Percentiles rank a stretch among this genome's conserved stretches.
These are phyloP conservation scores for Lophura nycthemera DNA, from an alignment of 2,113 vertebrate genomes.

Conservation along the genomic window DNA sequence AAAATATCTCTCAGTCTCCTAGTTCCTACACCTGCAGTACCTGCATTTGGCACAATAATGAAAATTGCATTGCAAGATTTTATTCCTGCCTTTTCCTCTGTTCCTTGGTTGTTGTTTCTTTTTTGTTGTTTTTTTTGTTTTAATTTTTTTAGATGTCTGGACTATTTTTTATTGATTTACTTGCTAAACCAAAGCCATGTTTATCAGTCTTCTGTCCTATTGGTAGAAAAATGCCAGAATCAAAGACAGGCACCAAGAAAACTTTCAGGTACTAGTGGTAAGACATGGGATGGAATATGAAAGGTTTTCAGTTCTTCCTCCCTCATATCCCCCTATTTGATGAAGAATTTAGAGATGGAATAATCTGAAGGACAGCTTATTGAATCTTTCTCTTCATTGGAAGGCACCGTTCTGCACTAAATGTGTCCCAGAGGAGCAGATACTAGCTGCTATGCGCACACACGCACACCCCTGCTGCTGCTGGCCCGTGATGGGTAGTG, in stretches of 20 bases:
- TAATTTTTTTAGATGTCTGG: constrained; percentile 11
- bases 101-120: neutral
- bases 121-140: neutral
- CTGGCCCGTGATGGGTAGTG: neutral
- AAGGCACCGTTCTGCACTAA: neutral
- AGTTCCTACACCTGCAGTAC: constrained; percentile 35
- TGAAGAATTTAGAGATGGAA: neutral
- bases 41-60: constrained; percentile 37
- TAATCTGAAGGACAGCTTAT: neutral
- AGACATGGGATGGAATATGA: constrained; percentile 1
- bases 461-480: neutral
- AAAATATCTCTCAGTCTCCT: constrained; percentile 46
- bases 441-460: neutral
- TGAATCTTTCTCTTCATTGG: neutral
- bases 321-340: neutral
- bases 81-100: constrained; percentile 13
- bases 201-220: constrained; percentile 36
- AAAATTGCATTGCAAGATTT: constrained; percentile 38
- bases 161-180: constrained; percentile 34
- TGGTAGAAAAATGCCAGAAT: constrained; percentile 21
- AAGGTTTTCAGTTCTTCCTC: constrained; percentile 31
- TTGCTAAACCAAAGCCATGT: constrained; percentile 25
- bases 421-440: neutral
- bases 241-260: neutral
- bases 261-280: constrained; percentile 30